phyloP scores from a whole-genome alignment of 2,888 invertebrate species.

The Hydroisotoma schaefferi region DNA sequence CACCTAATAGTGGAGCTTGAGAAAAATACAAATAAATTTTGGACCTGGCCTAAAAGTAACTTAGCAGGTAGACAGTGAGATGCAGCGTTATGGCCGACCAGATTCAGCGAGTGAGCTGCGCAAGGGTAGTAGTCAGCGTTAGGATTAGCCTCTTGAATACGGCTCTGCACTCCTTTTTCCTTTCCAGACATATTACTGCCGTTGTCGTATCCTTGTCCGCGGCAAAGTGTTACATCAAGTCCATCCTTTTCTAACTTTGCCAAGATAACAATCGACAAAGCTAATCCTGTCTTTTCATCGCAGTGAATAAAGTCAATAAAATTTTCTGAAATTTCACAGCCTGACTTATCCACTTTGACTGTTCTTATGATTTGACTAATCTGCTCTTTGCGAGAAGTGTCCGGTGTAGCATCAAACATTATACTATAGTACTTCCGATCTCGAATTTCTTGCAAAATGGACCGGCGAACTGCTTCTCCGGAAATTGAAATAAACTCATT shows the following conservation, averaged over 20 bases:
- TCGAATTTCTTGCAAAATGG: too few species aligned
- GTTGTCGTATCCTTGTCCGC: slow-evolving; percentile 26
- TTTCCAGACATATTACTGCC: slow-evolving; percentile 25
- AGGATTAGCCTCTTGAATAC: slow-evolving; percentile 1
- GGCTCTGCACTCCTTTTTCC: slow-evolving; percentile 19
- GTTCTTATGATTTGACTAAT: slow-evolving; percentile 16
- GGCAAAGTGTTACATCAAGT: slow-evolving; percentile 18
- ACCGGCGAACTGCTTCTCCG: too few species aligned
- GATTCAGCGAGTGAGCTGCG: slow-evolving; percentile 10
- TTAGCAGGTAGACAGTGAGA: slow-evolving; percentile 10
- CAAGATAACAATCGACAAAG: slow-evolving; percentile 4
- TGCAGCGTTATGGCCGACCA: slow-evolving; percentile 16
- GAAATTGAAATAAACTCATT: too few species aligned
- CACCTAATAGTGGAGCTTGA: slow-evolving; percentile 9
- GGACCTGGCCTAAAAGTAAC: slow-evolving; percentile 16
- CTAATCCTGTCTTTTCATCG: slow-evolving; percentile 10
- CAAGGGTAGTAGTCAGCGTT: slow-evolving; percentile 5
- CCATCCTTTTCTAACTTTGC: not conserved
- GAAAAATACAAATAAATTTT: slow-evolving; percentile 20
- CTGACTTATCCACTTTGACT: not conserved
- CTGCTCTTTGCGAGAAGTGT: slow-evolving; percentile 17
- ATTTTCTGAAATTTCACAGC: slow-evolving; percentile 15
- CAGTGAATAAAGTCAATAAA: slow-evolving; percentile 13
- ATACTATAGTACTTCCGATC: slow-evolving; percentile 20
- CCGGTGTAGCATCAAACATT: slow-evolving; percentile 21